These are phyloP conservation scores for Ormyrus labotus DNA, from an alignment of 2,888 invertebrate species.

Conservation along the genomic window DNA sequence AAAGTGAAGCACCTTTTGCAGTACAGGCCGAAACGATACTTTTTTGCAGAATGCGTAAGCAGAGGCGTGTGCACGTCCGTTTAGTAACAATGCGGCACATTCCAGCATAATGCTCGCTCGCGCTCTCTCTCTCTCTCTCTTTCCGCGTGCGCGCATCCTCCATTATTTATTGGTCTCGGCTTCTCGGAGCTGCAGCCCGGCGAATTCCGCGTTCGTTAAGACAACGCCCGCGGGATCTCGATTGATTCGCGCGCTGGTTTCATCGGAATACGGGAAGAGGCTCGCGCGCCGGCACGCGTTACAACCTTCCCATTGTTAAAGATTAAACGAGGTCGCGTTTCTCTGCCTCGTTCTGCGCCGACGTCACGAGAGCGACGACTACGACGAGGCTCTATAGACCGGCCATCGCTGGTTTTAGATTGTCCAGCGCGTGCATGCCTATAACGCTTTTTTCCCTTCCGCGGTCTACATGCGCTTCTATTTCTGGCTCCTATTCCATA, in stretches of 20 bases:
- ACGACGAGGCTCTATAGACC: not conserved
- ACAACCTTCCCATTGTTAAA: constrained; percentile 58
- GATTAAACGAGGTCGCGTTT: constrained; percentile 60
- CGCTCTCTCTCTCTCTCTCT: constrained; percentile 22
- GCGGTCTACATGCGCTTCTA: constrained; percentile 24
- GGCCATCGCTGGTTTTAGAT: constrained; percentile 14
- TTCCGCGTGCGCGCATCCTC: constrained; percentile 5
- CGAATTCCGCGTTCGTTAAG: not conserved
- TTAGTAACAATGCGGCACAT: constrained; percentile 11
- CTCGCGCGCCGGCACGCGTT: constrained; percentile 17
- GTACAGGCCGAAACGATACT: too few species aligned
- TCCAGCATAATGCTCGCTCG: not conserved
- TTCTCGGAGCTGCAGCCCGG: not conserved
- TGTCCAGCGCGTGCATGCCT: not conserved
- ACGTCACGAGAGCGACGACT: not conserved
- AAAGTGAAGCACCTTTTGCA: too few species aligned
- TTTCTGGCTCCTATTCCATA: constrained; percentile 37
- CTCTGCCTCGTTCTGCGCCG: constrained; percentile 2
- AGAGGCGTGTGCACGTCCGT: not conserved
- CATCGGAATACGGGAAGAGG: constrained; percentile 49
- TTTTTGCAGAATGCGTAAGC: too few species aligned
- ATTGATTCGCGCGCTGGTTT: constrained; percentile 45
- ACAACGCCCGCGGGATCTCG: constrained; percentile 9
- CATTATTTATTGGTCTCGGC: constrained; percentile 23
- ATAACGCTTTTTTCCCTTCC: not conserved